phyloP scores from a whole-genome alignment of 1,140 invertebrate species.

The Aphidius ervi region DNA sequence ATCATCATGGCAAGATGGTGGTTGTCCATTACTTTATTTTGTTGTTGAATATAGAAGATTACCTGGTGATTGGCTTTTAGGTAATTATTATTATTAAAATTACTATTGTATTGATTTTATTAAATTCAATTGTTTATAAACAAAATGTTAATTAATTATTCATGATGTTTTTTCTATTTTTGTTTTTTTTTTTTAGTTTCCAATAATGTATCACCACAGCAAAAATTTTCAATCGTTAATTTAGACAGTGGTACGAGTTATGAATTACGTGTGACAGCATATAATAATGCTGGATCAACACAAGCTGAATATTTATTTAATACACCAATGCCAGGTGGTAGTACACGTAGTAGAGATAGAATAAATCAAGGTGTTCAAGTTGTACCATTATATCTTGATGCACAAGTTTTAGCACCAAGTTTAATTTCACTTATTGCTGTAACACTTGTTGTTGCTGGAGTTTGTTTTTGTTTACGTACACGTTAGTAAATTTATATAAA shows the following conservation, averaged over 20 bases:
- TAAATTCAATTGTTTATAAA: neutral
- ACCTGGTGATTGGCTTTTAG: constrained; percentile 52
- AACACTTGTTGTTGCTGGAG: constrained; percentile 49
- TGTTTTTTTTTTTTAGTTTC: constrained; percentile 42
- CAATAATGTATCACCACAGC: constrained; percentile 52
- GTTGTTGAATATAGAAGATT: constrained; percentile 61
- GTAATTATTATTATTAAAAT: constrained; percentile 28
- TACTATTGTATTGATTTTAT: neutral
- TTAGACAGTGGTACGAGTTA: constrained; percentile 66
- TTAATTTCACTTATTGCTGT: constrained; percentile 52
- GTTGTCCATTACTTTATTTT: constrained; percentile 63
- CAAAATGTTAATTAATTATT: no score
- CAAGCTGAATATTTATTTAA: constrained; percentile 63
- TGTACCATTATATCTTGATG: constrained; percentile 50
- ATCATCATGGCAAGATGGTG: constrained; percentile 62
- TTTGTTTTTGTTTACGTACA: constrained; percentile 55
- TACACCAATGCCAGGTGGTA: constrained; percentile 58
- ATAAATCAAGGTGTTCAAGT: constrained; percentile 41
- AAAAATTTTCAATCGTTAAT: constrained; percentile 57
- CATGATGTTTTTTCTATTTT: neutral
- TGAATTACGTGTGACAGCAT: constrained; percentile 62
- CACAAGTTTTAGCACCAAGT: constrained; percentile 51
- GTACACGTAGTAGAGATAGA: constrained; percentile 41
- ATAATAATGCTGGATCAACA: constrained; percentile 68
- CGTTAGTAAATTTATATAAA: constrained; percentile 42